phyloP scores from a whole-genome alignment of 2,888 invertebrate species.

The Synergus umbraculus region DNA sequence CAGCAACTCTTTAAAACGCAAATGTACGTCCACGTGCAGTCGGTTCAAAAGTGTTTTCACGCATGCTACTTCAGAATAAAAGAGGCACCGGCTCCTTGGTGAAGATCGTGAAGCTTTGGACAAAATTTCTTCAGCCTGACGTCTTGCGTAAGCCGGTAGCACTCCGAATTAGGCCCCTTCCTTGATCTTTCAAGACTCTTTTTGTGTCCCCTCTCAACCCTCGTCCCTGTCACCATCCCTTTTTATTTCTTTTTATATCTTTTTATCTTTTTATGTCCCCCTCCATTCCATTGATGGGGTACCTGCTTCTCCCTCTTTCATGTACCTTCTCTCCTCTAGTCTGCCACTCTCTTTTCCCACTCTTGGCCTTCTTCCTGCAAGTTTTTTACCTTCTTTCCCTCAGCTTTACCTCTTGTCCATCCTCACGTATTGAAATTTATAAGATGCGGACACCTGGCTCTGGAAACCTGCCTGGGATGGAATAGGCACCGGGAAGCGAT shows the following conservation, averaged over 20 bases:
- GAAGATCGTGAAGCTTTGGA: slow-evolving; percentile 46
- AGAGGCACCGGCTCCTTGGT: slow-evolving; percentile 2
- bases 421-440: slow-evolving; percentile 69
- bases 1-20: slow-evolving; percentile 41
- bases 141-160: slow-evolving; percentile 73
- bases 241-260: slow-evolving; percentile 49
- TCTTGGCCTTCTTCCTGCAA: slow-evolving; percentile 52
- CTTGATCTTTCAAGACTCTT: slow-evolving; percentile 51
- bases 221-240: slow-evolving; percentile 49
- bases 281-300: slow-evolving; percentile 52
- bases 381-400: slow-evolving; percentile 60
- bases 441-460: slow-evolving; percentile 71
- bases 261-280: slow-evolving; percentile 46
- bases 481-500: slow-evolving; percentile 54
- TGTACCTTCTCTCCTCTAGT: slow-evolving; percentile 47
- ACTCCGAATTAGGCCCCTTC: slow-evolving; percentile 68
- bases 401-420: slow-evolving; percentile 51
- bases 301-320: slow-evolving; percentile 50
- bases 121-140: slow-evolving; percentile 52
- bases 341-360: slow-evolving; percentile 48
- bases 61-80: slow-evolving; percentile 47
- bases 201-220: slow-evolving; percentile 52
- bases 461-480: slow-evolving; percentile 56
- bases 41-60: slow-evolving; percentile 40
- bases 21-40: slow-evolving; percentile 43